Evolutionary conservation across 2,113 vertebrate genomes (phyloP).

Genomic region (Salvelinus fontinalis): DNA sequence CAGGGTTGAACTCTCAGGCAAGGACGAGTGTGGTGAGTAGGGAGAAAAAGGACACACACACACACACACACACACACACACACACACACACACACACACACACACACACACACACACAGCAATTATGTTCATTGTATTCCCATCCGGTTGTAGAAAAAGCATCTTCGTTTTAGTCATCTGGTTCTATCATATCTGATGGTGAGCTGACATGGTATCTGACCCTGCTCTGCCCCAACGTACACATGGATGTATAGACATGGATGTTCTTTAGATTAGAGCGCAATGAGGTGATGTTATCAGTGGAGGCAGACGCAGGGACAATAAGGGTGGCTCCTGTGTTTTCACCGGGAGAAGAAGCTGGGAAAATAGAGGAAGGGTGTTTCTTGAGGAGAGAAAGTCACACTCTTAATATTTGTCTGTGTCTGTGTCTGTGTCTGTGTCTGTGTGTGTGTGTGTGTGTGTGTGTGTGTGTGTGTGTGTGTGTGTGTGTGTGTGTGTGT

Average conservation of each 20-base stretch:
- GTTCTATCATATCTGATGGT: constrained; percentile 28
- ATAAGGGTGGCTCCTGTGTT: too few species aligned
- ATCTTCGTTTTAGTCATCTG: constrained; percentile 33
- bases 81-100: too few species aligned
- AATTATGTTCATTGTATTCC: constrained; percentile 56
- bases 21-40: constrained; percentile 10
- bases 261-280: too few species aligned
- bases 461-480: neutral
- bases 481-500: neutral
- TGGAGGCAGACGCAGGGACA: too few species aligned
- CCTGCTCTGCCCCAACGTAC: too few species aligned
- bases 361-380: constrained; percentile 48
- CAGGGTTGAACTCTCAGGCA: constrained; percentile 16
- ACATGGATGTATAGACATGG: too few species aligned
- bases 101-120: constrained; percentile 19
- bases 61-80: constrained; percentile 39
- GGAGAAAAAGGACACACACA: constrained; percentile 5
- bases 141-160: constrained; percentile 49
- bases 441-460: neutral
- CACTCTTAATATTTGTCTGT: neutral
- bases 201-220: constrained; percentile 29
- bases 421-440: too few species aligned
- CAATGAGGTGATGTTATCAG: too few species aligned
- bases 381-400: constrained; percentile 42
- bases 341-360: constrained; percentile 13